These are phyloP conservation scores for Anguilla megastoma DNA, from an alignment of 2,797 vertebrate species.

Conservation along the genomic window DNA sequence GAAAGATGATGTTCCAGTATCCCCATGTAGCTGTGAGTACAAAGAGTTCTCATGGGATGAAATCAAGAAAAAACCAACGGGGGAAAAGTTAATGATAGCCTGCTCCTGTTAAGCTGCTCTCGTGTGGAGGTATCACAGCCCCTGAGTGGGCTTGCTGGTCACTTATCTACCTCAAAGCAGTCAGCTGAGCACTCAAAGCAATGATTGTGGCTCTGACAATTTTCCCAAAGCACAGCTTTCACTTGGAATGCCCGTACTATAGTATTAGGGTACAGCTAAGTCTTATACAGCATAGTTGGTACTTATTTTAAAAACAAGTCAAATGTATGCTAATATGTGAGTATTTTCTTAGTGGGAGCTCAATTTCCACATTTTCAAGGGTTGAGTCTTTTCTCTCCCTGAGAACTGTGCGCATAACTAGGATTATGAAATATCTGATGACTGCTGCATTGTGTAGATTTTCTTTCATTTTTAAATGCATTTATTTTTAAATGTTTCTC, in stretches of 20 bases:
- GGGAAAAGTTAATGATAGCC: slow-evolving; percentile 57
- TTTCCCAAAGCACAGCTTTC: slow-evolving; percentile 47
- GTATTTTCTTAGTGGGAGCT: slow-evolving; percentile 2
- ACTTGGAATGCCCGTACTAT: background rate
- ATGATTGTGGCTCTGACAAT: slow-evolving; percentile 56
- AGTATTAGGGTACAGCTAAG: background rate
- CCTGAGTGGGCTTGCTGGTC: slow-evolving; percentile 52
- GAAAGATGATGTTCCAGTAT: slow-evolving; percentile 17
- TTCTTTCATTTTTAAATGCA: background rate
- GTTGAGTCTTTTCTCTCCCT: background rate
- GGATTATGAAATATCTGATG: background rate
- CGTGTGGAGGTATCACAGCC: slow-evolving; percentile 56
- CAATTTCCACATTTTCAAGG: background rate
- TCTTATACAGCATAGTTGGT: background rate
- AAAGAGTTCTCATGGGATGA: slow-evolving; percentile 32
- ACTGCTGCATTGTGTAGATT: background rate
- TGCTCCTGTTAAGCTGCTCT: slow-evolving; percentile 59
- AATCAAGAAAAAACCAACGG: slow-evolving; percentile 33
- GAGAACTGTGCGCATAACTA: background rate
- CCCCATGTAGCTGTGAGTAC: background rate
- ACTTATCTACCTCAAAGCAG: slow-evolving; percentile 58
- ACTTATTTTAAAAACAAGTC: background rate
- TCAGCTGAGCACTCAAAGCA: slow-evolving; percentile 55
- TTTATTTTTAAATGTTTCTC: background rate
- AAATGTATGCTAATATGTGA: slow-evolving; percentile 18